A percentile compares a stretch with the other conserved stretches of the same genome.
These are phyloP conservation scores for Cynaeus angustus DNA, from an alignment of 2,888 invertebrate genomes.

Conservation along the genomic window DNA sequence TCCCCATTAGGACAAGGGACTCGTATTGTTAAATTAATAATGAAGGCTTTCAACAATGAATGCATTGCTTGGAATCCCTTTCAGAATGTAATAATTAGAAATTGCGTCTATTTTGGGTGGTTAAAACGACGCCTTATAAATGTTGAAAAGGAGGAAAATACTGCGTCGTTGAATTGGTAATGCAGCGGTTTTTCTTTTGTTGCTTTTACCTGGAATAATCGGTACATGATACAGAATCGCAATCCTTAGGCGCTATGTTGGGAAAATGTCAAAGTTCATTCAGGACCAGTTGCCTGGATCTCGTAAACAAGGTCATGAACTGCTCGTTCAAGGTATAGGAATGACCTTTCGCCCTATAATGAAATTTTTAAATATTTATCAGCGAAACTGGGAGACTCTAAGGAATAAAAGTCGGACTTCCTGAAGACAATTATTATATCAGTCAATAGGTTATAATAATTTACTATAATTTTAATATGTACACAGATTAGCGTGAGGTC, in stretches of 20 bases:
- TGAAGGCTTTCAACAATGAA: constrained; percentile 7
- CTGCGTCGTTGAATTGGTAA: too few species aligned
- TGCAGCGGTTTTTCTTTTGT: constrained; percentile 13
- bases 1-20: background rate
- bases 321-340: constrained; percentile 38
- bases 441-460: constrained; percentile 63
- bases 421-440: constrained; percentile 60
- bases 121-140: constrained; percentile 4
- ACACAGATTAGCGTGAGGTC: constrained; percentile 53
- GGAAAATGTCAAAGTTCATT: constrained; percentile 54
- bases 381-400: constrained; percentile 4
- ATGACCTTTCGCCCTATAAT: constrained; percentile 45
- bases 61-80: background rate
- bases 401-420: constrained; percentile 23
- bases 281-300: constrained; percentile 50
- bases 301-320: constrained; percentile 55
- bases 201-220: constrained; percentile 15
- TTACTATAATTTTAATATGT: constrained; percentile 49
- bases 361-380: constrained; percentile 36
- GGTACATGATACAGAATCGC: constrained; percentile 8
- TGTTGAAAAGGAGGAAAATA: background rate
- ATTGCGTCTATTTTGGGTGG: constrained; percentile 6
- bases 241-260: constrained; percentile 17
- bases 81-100: background rate
- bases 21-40: constrained; percentile 16